Evolutionary conservation across 2,888 invertebrate genomes (phyloP).

Genomic region (Dolomedes plantarius): DNA sequence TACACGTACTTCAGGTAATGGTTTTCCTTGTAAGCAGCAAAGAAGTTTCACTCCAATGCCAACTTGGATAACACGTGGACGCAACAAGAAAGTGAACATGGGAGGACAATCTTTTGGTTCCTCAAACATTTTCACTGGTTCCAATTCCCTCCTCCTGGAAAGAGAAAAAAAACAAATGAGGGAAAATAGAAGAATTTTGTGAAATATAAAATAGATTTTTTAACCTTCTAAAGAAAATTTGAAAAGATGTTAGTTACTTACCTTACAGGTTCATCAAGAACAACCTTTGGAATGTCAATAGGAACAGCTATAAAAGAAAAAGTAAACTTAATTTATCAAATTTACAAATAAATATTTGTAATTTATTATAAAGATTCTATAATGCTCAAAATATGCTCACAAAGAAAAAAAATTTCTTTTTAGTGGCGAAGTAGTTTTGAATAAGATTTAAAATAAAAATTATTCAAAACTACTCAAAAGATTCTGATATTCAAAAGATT

Average conservation of each 20-base stretch:
- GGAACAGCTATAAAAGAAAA: conserved; percentile 65
- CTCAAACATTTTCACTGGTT: conserved; percentile 83
- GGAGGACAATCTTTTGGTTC: conserved; percentile 95
- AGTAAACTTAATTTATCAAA: neutral
- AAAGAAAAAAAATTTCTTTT: no score
- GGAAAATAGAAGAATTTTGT: no score
- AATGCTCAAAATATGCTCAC: no score
- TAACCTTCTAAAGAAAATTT: no score
- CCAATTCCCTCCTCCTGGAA: conserved; percentile 51
- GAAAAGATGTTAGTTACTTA: no score
- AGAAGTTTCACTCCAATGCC: conserved; percentile 95
- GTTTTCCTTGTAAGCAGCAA: conserved; percentile 96
- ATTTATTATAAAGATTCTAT: no score
- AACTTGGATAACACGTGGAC: conserved; percentile 98
- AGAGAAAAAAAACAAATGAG: neutral
- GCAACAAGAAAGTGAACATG: conserved; percentile 96
- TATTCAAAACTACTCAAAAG: no score
- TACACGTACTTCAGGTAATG: conserved; percentile 85
- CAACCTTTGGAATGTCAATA: conserved; percentile 70
- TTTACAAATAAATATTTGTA: no score
- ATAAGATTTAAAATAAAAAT: no score
- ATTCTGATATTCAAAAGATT: no score
- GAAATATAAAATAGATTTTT: no score
- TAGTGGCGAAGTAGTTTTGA: no score
- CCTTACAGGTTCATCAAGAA: conserved; percentile 70